These are phyloP conservation scores for Schizopygopsis pylzovi DNA, from an alignment of 2,797 vertebrate species.

Conservation along the genomic window DNA sequence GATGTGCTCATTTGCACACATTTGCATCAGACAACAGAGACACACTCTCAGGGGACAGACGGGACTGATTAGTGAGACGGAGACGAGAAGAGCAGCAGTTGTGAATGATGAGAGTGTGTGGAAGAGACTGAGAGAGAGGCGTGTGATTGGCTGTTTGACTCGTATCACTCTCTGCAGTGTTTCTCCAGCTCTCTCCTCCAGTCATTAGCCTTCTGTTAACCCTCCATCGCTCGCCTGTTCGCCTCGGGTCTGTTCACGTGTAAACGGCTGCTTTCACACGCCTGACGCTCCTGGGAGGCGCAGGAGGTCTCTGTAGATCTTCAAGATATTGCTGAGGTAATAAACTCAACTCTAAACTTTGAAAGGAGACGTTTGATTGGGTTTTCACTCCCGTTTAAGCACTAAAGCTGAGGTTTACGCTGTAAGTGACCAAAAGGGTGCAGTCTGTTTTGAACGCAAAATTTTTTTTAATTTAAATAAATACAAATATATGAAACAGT, in stretches of 20 bases:
- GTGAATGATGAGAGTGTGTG: constrained; percentile 45
- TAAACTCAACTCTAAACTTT: not conserved
- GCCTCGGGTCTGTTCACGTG: constrained; percentile 31
- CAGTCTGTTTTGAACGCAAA: not conserved
- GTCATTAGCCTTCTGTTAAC: constrained; percentile 83
- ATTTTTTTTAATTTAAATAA: not conserved
- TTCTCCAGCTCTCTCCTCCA: constrained; percentile 78
- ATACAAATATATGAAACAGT: not conserved
- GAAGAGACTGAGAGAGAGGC: constrained; percentile 50
- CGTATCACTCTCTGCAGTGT: constrained; percentile 77
- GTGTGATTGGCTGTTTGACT: constrained; percentile 76
- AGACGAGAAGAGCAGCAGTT: constrained; percentile 34
- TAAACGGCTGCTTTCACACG: constrained; percentile 34
- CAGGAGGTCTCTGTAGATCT: not conserved
- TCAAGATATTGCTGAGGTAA: not conserved
- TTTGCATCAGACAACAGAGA: constrained; percentile 5
- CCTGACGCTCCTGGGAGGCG: constrained; percentile 13
- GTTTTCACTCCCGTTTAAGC: not conserved
- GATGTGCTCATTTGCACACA: not conserved
- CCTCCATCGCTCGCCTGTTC: constrained; percentile 63
- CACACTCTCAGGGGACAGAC: constrained; percentile 11
- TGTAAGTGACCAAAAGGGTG: not conserved
- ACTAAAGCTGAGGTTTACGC: not conserved
- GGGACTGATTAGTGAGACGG: constrained; percentile 12
- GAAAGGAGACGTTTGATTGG: not conserved